Conservation (phyloP, 2,113 vertebrate species). For the Macquaria australasica region DNA sequence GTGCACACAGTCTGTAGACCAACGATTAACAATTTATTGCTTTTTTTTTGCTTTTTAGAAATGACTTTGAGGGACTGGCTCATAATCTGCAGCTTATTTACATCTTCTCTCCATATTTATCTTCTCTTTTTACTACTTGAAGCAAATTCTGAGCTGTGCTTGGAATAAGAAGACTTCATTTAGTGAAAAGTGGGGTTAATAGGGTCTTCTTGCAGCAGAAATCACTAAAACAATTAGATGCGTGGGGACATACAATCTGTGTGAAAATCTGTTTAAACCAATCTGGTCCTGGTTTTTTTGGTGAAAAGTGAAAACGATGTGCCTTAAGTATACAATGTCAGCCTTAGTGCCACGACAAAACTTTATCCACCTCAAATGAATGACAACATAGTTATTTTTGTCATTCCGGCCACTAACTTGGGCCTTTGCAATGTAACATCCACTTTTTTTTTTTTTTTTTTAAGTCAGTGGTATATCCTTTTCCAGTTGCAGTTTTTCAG, state of each 20-base stretch:
- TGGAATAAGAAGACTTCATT: slow-evolving; percentile 1
- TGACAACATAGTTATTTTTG: slow-evolving; percentile 75
- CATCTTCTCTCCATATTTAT: background rate
- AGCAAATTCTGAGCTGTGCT: slow-evolving; percentile 13
- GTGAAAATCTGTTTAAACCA: background rate
- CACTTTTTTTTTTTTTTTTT: slow-evolving; percentile 61
- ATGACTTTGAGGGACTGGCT: background rate
- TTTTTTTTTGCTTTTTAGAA: background rate
- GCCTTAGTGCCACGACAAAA: slow-evolving; percentile 24
- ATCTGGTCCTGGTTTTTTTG: background rate
- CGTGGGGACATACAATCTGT: background rate
- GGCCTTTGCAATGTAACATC: slow-evolving; percentile 62
- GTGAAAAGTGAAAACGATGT: slow-evolving; percentile 31
- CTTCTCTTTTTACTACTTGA: background rate
- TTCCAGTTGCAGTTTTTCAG: slow-evolving; percentile 72
- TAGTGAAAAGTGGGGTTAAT: slow-evolving; percentile 16
- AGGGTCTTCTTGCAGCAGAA: slow-evolving; percentile 20
- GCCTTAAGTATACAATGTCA: background rate
- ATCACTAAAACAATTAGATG: slow-evolving; percentile 13
- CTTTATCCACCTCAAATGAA: slow-evolving; percentile 52
- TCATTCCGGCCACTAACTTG: slow-evolving; percentile 64
- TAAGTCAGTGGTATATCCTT: slow-evolving; percentile 60
- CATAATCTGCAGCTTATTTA: background rate
- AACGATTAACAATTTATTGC: background rate
- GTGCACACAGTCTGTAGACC: background rate